Evolutionary conservation across 2,113 vertebrate species (phyloP), one percentile per base, ranked within the genome.

Genomic region (Eudyptes chrysolophus): DNA sequence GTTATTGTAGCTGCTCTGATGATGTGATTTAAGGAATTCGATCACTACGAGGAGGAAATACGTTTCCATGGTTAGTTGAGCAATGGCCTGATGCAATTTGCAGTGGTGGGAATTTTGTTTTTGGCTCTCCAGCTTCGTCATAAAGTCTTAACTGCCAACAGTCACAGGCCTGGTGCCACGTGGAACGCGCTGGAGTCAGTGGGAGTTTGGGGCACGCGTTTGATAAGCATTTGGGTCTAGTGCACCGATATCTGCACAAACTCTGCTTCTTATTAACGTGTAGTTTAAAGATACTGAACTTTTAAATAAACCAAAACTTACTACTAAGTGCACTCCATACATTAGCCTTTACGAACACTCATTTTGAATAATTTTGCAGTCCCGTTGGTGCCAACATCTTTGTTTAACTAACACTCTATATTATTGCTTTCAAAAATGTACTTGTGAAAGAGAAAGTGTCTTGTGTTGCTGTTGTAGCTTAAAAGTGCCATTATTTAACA

Each of bases 381-480:
- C 94, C 92, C 94, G 80, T 90, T 87, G 94, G 98, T 97, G 97
- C 93, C 97, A 97, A 96, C 97, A 96, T 97, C 97, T 98, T 98
- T 98, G 98, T 98, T 98, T 98, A 98, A 89, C 96, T 98, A 95
- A 97, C 98, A 97, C 96, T 95, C 96, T 96, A 94, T 95, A 95
- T 98, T 98, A 98, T 97, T 98, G 96, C 96, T 94, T 96, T 98
- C 94, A 94, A 82, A 96, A 98, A 98, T 98, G 98, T 98, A 98
- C 98, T 98, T 98, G 98, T 95, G 96, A 98, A 98, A 96, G 94
- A 93, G 97, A 90, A 98, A 97, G 97, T 97, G 97, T 91, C 97
- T 97, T 93, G 84, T 97, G 97, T 98, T 96, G 96, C 98, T 97
- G 89, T 94, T 97, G 97, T 79, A 97, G 71, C 92, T 96, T 83